Base-by-base conservation (phyloP, 2,797 vertebrate genomes). In the Aphelocoma californica region DNA sequence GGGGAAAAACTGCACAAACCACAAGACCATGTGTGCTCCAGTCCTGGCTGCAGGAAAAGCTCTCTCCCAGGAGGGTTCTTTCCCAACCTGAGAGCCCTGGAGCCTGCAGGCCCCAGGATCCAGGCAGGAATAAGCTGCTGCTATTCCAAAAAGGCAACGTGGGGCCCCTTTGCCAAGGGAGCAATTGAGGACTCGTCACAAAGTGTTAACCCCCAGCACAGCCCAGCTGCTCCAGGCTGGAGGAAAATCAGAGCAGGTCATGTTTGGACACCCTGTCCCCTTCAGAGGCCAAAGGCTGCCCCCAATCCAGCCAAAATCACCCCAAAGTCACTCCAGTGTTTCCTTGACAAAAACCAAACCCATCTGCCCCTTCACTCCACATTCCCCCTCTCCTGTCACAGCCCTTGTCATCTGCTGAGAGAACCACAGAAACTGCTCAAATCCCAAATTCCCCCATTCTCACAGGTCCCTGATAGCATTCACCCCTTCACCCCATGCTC, bases 301-400 rank as follows among this genome's bases (percentile, higher is more conserved):
- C 47, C 15, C 44, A 25, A 9, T 19, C 18, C 1, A 1, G 50
- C 18, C 47, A 24, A 77, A 69, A 58, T 17, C 19, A 16, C 19
- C 29, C 5, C 24, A 31, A 31, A 28, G 24, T 29, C 61, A 56
- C 28, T 11, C 8, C 12, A 10, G 6, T 0, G 32, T 13, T n/a
- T 36, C 40, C n/a, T 21, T 0, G 2, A 29, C 26, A 7, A 26
- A 77, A 18, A 5, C 11, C 3, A 25, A 58, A 3, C 36, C 19
- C 42, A 44, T 10, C 23, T 32, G 10, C 7, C 36, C 45, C 61
- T 34, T 45, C n/a, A n/a, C 6, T 21, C 10, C n/a, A 11, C 10
- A 6, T 4, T 60, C 9, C n/a, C 6, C 23, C 36, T 31, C 7
- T 25, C 34, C 44, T 10, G 15, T 7, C 7, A 1, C 67, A 48